Evolutionary conservation across 2,888 invertebrate genomes (phyloP), one percentile per base, ranked within the genome.

Genomic region (Eupithecia vulgata): DNA sequence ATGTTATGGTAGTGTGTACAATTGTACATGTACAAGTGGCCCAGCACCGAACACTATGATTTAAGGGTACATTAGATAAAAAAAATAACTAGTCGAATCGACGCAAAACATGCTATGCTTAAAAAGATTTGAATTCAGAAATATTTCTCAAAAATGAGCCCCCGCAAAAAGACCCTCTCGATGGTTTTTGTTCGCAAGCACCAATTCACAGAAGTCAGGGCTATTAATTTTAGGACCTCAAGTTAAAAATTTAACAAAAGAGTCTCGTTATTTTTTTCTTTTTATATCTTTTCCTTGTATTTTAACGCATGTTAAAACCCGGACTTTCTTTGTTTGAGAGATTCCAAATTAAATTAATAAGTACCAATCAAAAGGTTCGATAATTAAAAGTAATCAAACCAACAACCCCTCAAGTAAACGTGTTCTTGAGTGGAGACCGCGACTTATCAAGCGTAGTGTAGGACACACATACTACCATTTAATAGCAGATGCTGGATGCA

Each of bases 151-250:
- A 15, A 42, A 15, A 42, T 7, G 7, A 45, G 45, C 1, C 5
- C 45, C 17, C 30, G 2, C 1, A 21, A 52, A 52, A 52, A 6
- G 0, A 48, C 48, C n/a, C 1, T 21, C 57, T 57, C 34, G 30
- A 61, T 15, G 12, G 61, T 13, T 34, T 59, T 61, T 34, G 61
- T 34, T 61, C 25, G 5, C 59, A 15, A 59, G 13, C 34, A 61
- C 61, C 61, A 15, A 17, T 61, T 61, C 61, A 34, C 61, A 61
- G 64, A 37, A 64, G 64, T 40, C 64, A 12, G 57, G 57, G 57
- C 35, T 64, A 64, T 64, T 64, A 40, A 40, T 64, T 40, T 35
- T 64, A 40, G 13, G 40, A 64, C 35, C 21, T 34, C 5, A 34
- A 61, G 61, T 34, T 61, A 7, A 17, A 34, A 61, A 30, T 61